Evolutionary conservation across 2,888 invertebrate genomes (phyloP).

Genomic region (Drosophila anceps): DNA sequence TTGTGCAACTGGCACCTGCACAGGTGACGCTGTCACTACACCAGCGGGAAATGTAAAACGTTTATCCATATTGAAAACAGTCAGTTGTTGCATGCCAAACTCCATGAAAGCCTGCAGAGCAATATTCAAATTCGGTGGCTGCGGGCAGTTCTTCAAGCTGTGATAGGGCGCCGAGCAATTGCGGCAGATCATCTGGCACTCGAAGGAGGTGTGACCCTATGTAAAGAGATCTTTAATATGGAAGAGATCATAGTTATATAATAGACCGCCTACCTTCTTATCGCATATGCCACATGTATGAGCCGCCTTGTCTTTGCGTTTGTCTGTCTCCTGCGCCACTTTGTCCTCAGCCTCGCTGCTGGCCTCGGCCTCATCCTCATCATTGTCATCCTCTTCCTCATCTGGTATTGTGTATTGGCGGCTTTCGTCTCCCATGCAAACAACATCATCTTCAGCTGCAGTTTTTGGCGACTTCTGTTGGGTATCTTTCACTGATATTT

Average conservation of each 20-base stretch:
- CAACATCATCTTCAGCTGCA: slow-evolving; percentile 79
- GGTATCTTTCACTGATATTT: slow-evolving; percentile 29
- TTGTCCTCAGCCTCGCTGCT: slow-evolving; percentile 30
- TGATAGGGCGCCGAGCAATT: slow-evolving; percentile 82
- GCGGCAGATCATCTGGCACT: slow-evolving; percentile 82
- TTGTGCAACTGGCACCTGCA: not conserved
- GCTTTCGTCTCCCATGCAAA: slow-evolving; percentile 78
- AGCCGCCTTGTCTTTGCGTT: slow-evolving; percentile 20
- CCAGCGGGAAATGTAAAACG: slow-evolving; percentile 50
- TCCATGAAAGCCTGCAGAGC: slow-evolving; percentile 83
- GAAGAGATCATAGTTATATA: not conserved
- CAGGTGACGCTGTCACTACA: slow-evolving; percentile 4
- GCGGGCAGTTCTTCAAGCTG: slow-evolving; percentile 76
- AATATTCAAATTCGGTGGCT: slow-evolving; percentile 79
- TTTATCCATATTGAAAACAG: slow-evolving; percentile 64
- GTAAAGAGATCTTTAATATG: not conserved
- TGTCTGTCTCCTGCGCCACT: slow-evolving; percentile 12
- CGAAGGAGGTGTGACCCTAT: slow-evolving; percentile 81
- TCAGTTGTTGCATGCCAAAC: slow-evolving; percentile 82
- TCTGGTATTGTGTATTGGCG: slow-evolving; percentile 73
- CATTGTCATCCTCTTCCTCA: slow-evolving; percentile 58
- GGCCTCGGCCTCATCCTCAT: slow-evolving; percentile 22
- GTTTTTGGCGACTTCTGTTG: slow-evolving; percentile 30
- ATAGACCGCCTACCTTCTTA: slow-evolving; percentile 67
- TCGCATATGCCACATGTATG: slow-evolving; percentile 79